Evolutionary conservation across 2,797 vertebrate genomes (phyloP).

Genomic region (Micrastur ruficollis): DNA sequence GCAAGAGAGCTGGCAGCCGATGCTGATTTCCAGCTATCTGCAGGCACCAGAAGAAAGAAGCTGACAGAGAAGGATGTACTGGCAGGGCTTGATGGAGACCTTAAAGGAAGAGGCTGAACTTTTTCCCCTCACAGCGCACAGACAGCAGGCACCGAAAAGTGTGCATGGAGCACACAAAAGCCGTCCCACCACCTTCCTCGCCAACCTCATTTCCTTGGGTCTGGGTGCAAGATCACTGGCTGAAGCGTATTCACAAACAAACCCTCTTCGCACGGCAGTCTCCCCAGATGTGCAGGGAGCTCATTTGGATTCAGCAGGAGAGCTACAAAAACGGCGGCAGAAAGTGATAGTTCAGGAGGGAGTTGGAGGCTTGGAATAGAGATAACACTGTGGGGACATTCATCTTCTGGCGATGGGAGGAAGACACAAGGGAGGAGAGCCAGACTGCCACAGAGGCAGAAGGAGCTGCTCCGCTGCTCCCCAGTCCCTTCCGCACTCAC

Average conservation of each 20-base stretch:
- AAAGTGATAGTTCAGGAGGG: neutral
- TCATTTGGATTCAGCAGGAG: neutral
- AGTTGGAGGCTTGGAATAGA: neutral
- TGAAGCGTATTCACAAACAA: fast-evolving
- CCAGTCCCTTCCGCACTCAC: neutral
- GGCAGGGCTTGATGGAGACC: neutral
- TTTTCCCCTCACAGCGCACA: neutral
- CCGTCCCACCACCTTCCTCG: neutral
- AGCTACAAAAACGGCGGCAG: neutral
- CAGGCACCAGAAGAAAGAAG: neutral
- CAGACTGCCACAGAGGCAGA: neutral
- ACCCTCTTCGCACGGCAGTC: neutral
- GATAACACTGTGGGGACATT: neutral
- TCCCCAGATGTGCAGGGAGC: neutral
- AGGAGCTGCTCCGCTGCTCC: fast-evolving
- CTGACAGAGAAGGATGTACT: neutral
- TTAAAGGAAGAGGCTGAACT: neutral
- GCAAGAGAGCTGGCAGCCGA: neutral
- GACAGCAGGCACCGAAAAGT: neutral
- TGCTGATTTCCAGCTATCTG: neutral
- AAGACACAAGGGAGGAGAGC: neutral
- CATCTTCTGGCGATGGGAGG: neutral
- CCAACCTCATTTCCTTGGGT: no score
- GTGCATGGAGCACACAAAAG: neutral
- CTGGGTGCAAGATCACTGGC: neutral